phyloP scores from a whole-genome alignment of 2,888 invertebrate genomes.

The Prenolepis imparis region DNA sequence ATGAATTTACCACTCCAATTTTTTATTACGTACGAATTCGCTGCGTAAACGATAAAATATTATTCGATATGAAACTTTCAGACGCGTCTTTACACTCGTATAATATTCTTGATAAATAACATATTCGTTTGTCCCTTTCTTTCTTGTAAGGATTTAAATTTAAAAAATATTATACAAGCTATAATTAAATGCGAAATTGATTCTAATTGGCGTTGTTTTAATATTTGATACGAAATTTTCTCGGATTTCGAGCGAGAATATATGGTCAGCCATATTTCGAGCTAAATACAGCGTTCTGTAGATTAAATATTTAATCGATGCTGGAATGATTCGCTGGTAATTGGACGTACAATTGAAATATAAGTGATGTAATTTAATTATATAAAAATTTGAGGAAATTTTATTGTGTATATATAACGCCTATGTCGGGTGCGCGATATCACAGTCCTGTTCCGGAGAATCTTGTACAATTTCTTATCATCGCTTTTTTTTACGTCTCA shows the following conservation, averaged over 20 bases:
- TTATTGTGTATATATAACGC: not conserved
- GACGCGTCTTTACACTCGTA: not conserved
- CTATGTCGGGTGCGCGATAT: not conserved
- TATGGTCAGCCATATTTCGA: not conserved
- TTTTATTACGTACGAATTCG: too few relatives aligned
- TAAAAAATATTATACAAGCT: not conserved
- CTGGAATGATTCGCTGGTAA: too few relatives aligned
- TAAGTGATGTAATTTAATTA: not conserved
- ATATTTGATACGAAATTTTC: not conserved
- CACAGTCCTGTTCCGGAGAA: constrained; percentile 36
- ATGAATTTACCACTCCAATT: too few relatives aligned
- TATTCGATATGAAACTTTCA: not conserved
- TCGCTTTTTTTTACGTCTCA: not conserved
- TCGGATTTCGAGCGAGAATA: not conserved
- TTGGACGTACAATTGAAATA: not conserved
- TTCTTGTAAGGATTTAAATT: not conserved
- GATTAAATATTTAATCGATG: constrained; percentile 1
- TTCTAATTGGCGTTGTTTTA: not conserved
- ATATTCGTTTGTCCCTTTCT: not conserved
- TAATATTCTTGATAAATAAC: not conserved
- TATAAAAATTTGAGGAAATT: not conserved
- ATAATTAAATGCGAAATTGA: not conserved
- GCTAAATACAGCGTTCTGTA: not conserved
- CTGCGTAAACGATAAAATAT: too few relatives aligned
- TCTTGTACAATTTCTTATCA: constrained; percentile 37